These are phyloP conservation scores for Baccha elongata DNA, from an alignment of 2,888 invertebrate genomes.

Conservation along the genomic window DNA sequence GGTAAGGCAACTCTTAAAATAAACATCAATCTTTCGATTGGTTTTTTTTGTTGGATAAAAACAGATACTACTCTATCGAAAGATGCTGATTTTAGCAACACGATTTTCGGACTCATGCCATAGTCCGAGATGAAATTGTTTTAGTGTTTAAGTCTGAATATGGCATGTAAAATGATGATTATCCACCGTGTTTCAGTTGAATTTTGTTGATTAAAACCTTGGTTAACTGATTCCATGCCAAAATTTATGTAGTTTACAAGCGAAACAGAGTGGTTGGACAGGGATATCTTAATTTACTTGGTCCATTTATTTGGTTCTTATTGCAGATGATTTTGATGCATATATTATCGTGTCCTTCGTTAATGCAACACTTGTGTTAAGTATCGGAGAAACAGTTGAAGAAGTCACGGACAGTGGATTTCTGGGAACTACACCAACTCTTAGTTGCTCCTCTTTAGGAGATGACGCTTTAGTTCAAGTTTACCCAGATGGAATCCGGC, in stretches of 20 bases:
- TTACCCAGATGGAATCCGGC: constrained; percentile 99
- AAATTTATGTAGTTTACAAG: constrained; percentile 29
- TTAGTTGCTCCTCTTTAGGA: constrained; percentile 98
- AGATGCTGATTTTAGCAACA: constrained; percentile 13
- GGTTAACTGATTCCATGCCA: constrained; percentile 79
- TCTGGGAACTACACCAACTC: constrained; percentile 98
- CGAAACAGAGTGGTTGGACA: too few species aligned
- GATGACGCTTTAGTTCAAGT: constrained; percentile 99
- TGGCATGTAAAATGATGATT: constrained; percentile 79
- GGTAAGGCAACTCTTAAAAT: constrained; percentile 80
- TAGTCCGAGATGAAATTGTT: constrained; percentile 39
- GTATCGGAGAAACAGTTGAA: constrained; percentile 99
- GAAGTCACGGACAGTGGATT: constrained; percentile 99
- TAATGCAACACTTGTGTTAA: constrained; percentile 97
- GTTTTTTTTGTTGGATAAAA: constrained; percentile 47
- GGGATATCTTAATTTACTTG: background rate
- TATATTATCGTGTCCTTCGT: constrained; percentile 99
- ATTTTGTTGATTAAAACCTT: constrained; percentile 84
- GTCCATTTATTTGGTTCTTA: constrained; percentile 72
- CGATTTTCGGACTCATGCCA: constrained; percentile 47
- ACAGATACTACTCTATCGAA: constrained; percentile 63
- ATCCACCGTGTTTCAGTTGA: constrained; percentile 86
- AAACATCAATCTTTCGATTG: constrained; percentile 37
- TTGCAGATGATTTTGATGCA: constrained; percentile 98
- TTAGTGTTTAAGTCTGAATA: constrained; percentile 56